Percentiles rank a stretch among this genome's conserved stretches.
Evolutionary conservation across 35 echinoderm and acorn worm species (phyloP).

Genomic region (Apostichopus japonicus): DNA sequence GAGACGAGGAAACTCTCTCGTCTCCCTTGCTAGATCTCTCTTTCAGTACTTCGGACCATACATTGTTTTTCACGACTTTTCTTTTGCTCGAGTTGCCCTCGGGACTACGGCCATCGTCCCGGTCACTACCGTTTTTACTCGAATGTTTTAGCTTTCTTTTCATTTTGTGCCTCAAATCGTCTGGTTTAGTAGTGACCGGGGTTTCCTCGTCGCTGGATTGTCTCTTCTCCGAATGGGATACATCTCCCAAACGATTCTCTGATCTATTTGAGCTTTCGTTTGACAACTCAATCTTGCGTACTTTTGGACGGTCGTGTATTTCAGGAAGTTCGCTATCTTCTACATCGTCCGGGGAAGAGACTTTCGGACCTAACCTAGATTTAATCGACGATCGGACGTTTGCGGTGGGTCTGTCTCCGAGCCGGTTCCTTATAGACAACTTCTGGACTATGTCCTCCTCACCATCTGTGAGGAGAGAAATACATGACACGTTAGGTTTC

Average conservation of each 20-base stretch:
- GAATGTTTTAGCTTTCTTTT: constrained; percentile 12
- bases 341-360: background rate
- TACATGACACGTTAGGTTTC: too few species aligned
- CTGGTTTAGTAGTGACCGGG: background rate
- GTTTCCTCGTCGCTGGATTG: background rate
- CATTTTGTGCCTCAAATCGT: constrained; percentile 56
- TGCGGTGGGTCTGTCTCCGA: constrained; percentile 14
- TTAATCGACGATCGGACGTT: constrained; percentile 18
- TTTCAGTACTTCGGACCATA: constrained; percentile 30
- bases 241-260: background rate
- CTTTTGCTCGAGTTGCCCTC: background rate
- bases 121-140: background rate
- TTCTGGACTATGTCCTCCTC: constrained; percentile 9
- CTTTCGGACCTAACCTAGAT: constrained; percentile 43
- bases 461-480: background rate
- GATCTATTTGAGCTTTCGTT: background rate
- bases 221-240: background rate
- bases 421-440: constrained; percentile 4
- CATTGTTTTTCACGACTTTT: constrained; percentile 43
- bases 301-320: constrained; percentile 2
- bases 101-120: background rate
- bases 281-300: constrained; percentile 24
- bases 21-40: constrained; percentile 11
- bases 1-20: background rate
- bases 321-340: background rate